Conservation (phyloP, 2,113 vertebrate genomes). For the Oreochromis aureus region DNA sequence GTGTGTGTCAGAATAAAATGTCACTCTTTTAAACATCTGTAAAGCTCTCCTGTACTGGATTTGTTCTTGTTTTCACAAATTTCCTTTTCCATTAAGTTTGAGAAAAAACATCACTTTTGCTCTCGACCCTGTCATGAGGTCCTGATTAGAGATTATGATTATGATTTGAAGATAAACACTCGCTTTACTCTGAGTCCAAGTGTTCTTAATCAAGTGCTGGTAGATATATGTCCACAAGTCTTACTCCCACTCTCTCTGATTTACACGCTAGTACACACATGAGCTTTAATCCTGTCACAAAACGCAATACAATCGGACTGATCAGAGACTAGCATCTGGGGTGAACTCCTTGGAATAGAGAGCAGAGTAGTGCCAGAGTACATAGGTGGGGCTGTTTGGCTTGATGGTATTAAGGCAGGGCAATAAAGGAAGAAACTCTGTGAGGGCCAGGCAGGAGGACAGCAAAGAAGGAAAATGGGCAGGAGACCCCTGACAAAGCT, state of each 20-base stretch:
- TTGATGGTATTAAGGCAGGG: not conserved
- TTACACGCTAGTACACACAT: not conserved
- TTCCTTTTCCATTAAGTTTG: slow-evolving; percentile 4
- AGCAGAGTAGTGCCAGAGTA: not conserved
- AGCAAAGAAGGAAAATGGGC: not conserved
- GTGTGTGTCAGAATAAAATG: slow-evolving; percentile 12
- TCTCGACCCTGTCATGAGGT: slow-evolving; percentile 3
- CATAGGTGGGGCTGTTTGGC: not conserved
- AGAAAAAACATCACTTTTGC: slow-evolving; percentile 20
- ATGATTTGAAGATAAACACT: slow-evolving; percentile 29
- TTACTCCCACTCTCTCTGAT: not conserved
- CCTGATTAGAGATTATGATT: slow-evolving; percentile 11
- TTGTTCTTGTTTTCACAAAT: not conserved
- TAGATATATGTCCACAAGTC: not conserved
- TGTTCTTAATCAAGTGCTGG: not conserved
- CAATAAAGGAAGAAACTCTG: not conserved
- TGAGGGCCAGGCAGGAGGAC: not conserved
- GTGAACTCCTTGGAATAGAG: not conserved
- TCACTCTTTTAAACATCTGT: slow-evolving; percentile 11
- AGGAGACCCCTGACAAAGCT: not conserved
- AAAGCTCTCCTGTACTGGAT: not conserved
- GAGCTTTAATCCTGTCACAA: not conserved
- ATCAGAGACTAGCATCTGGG: not conserved
- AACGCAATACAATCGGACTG: not conserved
- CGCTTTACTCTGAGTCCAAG: not conserved